Base-by-base conservation (phyloP, 30 jellyfish, hydroid and myxozoan genomes). In the Phacellophora camtschatica region DNA sequence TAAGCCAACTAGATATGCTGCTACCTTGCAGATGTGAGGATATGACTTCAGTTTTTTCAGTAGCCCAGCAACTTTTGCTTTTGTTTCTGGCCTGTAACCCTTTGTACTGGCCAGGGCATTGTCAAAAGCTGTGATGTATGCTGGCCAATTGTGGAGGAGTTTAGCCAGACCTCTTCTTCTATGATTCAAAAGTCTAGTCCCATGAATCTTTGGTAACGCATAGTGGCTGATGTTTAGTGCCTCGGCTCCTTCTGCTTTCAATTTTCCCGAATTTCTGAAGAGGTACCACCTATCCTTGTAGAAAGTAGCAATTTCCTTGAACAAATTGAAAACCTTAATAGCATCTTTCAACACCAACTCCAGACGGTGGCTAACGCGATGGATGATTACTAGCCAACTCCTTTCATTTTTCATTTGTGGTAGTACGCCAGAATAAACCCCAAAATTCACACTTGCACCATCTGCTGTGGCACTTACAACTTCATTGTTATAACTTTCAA, bases 381-480 rank as follows among this genome's bases (percentile, higher is more conserved):
- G 90, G 49, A 81, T 62, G 23, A 15, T 30, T 18, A 20, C 28
- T 27, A 42, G 23, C 64, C 64, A 49, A 15, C 29, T 78, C 45
- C 74, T 62, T 37, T 78, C 18, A 37, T 39, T 41, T 66, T 42
- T 35, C 42, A 77, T 30, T 50, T 51, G 56, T 3, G 89, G 57
- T 28, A 58, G 42, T 15, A 50, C 85, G 33, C 85, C 89, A 15
- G 10, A n/a, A 41, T 77, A 77, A 27, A 23, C 31, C 10, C 85
- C 82, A 39, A 77, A 51, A 45, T 77, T 77, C 27, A 77, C 89
- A n/a, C n/a, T n/a, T n/a, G n/a, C n/a, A n/a, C n/a, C n/a, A n/a
- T n/a, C n/a, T n/a, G 80, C 96, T 1, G 85, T 73, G 22, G 89
- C 77, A 32, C 82, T 5, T 11, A 83, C 59, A 31, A 70, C 43